A percentile compares a stretch with the other conserved stretches of the same genome.
phyloP scores from a whole-genome alignment of 2,113 vertebrate genomes.

The Cheirogaleus medius region DNA sequence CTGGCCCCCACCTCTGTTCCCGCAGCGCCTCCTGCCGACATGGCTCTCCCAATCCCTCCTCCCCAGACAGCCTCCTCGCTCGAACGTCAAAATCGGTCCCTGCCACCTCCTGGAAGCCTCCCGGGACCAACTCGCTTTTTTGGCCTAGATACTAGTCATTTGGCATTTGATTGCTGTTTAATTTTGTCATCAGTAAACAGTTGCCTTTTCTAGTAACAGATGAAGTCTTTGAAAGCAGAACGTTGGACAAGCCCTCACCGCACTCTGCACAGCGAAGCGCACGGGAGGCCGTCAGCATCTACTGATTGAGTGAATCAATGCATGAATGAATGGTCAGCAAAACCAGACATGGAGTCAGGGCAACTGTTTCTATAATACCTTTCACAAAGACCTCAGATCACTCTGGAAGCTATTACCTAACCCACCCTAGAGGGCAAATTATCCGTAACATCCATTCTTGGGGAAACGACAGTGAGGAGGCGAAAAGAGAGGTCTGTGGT shows the following conservation, averaged over 20 bases:
- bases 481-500: background rate
- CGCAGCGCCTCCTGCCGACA: background rate
- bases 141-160: background rate
- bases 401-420: background rate
- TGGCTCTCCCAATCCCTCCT: background rate
- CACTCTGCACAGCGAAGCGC: background rate
- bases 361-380: background rate
- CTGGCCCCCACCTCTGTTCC: background rate
- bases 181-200: background rate
- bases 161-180: background rate
- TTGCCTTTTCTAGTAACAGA: background rate
- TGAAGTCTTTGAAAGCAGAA: background rate
- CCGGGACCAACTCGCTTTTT: background rate
- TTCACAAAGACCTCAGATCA: background rate
- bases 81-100: background rate
- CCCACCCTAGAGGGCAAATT: background rate
- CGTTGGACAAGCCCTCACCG: background rate
- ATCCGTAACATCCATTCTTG: background rate
- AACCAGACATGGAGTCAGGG: background rate
- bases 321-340: background rate
- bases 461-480: background rate
- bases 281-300: background rate
- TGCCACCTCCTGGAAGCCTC: background rate
- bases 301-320: background rate
- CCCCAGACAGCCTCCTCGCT: background rate